Evolutionary conservation across 1,140 invertebrate genomes (phyloP).

Genomic region (Apis mellifera): DNA sequence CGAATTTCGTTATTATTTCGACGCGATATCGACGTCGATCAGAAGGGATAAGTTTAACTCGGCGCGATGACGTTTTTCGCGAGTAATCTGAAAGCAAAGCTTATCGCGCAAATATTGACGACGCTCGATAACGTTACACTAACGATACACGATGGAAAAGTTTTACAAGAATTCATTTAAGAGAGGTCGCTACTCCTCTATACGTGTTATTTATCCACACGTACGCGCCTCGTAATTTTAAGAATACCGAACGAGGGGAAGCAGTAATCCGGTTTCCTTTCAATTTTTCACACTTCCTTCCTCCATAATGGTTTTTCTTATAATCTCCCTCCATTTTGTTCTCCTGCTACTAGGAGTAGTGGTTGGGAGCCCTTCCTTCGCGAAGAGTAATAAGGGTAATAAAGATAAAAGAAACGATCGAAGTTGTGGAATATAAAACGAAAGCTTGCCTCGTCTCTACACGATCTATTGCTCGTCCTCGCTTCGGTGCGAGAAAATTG

Average conservation of each 20-base stretch:
- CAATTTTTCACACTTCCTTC: background rate
- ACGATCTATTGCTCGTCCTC: no score
- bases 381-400: constrained; percentile 16
- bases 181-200: background rate
- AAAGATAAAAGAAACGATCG: constrained; percentile 45
- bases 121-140: constrained; percentile 45
- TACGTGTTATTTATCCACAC: background rate
- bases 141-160: constrained; percentile 29
- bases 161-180: background rate
- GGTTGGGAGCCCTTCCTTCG: background rate
- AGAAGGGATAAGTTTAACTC: background rate
- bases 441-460: no score
- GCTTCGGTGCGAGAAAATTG: background rate
- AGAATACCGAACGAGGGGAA: background rate
- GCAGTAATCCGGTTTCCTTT: background rate
- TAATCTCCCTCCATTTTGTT: background rate
- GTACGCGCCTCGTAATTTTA: background rate
- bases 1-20: no score
- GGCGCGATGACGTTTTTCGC: background rate
- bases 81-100: constrained; percentile 48
- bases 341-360: no score
- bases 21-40: background rate
- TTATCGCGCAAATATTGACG: constrained; percentile 53
- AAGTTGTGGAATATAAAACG: background rate
- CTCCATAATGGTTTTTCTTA: background rate